A percentile compares a stretch with the other conserved stretches of the same genome.
Conservation (phyloP, 2,797 vertebrate species). For the Coendou prehensilis region DNA sequence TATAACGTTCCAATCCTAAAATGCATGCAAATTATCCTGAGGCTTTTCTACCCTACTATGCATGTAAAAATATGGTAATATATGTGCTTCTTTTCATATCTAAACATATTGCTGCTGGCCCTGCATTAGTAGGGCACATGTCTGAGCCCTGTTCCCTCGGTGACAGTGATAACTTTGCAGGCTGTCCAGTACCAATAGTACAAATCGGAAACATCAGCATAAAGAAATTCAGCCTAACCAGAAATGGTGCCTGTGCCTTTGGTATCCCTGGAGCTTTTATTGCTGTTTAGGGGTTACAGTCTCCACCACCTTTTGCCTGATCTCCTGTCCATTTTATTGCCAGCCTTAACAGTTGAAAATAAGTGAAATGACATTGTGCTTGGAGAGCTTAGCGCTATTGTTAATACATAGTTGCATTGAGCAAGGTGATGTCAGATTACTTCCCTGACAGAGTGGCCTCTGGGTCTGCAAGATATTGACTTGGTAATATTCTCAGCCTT, state of each 20-base stretch:
- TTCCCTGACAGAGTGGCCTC: not conserved
- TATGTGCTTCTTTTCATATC: slow-evolving; percentile 36
- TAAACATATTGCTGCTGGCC: slow-evolving; percentile 23
- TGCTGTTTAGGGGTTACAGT: not conserved
- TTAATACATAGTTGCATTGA: not conserved
- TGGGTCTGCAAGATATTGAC: not conserved
- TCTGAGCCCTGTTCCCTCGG: not conserved
- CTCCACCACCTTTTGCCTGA: not conserved
- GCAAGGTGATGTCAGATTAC: not conserved
- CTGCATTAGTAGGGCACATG: not conserved
- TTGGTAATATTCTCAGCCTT: not conserved
- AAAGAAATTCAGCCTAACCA: slow-evolving; percentile 3
- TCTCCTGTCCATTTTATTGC: not conserved
- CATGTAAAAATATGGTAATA: slow-evolving; percentile 39
- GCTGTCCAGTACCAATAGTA: not conserved
- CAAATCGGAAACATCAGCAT: not conserved
- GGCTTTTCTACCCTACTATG: slow-evolving; percentile 34
- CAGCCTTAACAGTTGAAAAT: not conserved
- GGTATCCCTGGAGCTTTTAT: not conserved
- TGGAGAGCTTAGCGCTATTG: not conserved
- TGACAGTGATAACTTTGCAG: not conserved
- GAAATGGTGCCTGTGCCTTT: not conserved
- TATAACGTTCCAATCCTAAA: not conserved
- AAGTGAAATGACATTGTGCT: not conserved
- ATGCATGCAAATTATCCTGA: slow-evolving; percentile 52